Evolutionary conservation across 1,140 invertebrate genomes (phyloP).

Genomic region (Cydia splendana): DNA sequence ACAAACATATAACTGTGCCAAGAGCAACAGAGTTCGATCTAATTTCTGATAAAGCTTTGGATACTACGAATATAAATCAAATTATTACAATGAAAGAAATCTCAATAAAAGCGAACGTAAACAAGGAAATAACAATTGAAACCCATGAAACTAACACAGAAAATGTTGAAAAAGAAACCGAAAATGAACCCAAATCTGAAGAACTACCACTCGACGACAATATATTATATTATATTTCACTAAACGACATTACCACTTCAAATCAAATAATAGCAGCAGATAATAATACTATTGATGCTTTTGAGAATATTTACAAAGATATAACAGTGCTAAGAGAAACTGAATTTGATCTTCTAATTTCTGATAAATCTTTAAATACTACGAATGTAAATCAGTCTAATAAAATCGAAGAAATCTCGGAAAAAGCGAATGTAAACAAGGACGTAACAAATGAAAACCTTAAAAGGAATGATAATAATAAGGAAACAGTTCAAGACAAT

Average conservation of each 20-base stretch:
- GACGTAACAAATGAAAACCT: slow-evolving; percentile 47
- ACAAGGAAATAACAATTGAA: slow-evolving; percentile 38
- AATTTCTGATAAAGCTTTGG: slow-evolving; percentile 36
- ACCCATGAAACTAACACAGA: slow-evolving; percentile 24
- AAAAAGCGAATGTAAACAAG: slow-evolving; percentile 9
- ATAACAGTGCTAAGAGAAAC: slow-evolving; percentile 54
- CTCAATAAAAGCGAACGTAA: neutral
- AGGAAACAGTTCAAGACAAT: neutral
- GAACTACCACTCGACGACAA: neutral
- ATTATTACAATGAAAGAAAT: slow-evolving; percentile 7
- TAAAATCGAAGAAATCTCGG: neutral
- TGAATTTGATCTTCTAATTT: slow-evolving; percentile 62
- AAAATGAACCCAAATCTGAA: neutral
- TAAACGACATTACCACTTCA: slow-evolving; percentile 19
- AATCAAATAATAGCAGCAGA: slow-evolving; percentile 37
- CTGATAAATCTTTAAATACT: slow-evolving; percentile 33
- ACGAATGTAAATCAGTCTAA: slow-evolving; percentile 21
- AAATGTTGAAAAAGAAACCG: neutral
- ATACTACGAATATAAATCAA: slow-evolving; percentile 25
- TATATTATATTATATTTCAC: neutral
- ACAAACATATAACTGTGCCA: slow-evolving; percentile 55
- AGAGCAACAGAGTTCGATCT: slow-evolving; percentile 67
- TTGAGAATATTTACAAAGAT: slow-evolving; percentile 68
- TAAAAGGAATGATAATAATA: neutral
- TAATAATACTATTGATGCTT: slow-evolving; percentile 63